These are phyloP conservation scores for Andrena chrysosceles DNA, from an alignment of 2,888 invertebrate genomes.

Conservation along the genomic window DNA sequence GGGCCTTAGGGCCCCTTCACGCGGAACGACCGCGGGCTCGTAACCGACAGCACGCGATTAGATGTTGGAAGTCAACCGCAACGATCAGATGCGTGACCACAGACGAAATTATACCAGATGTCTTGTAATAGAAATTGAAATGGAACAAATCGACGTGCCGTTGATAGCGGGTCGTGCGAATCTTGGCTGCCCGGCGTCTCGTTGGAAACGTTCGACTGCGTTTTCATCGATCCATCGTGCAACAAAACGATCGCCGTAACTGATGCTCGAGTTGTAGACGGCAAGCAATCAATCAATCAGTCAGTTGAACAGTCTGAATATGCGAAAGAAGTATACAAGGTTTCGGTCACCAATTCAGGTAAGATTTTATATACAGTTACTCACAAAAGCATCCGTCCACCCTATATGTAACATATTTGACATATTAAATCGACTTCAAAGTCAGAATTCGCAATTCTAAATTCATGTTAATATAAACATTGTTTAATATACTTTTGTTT, in stretches of 20 bases:
- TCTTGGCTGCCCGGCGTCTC: background rate
- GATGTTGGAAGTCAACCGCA: background rate
- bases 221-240: slow-evolving; percentile 5
- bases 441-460: too few relatives aligned
- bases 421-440: too few relatives aligned
- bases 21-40: background rate
- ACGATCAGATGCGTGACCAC: background rate
- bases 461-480: too few relatives aligned
- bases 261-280: background rate
- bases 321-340: background rate
- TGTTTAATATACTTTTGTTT: too few relatives aligned
- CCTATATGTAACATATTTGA: too few relatives aligned
- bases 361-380: too few relatives aligned
- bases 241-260: background rate
- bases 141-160: background rate
- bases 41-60: slow-evolving; percentile 10
- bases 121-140: slow-evolving; percentile 14
- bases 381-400: too few relatives aligned
- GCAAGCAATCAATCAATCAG: background rate
- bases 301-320: background rate
- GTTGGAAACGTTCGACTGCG: background rate
- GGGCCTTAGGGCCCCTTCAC: slow-evolving; percentile 14
- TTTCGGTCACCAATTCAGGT: too few relatives aligned
- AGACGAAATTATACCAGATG: background rate
- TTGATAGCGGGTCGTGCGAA: slow-evolving; percentile 2